Evolutionary conservation across 2,113 vertebrate species (phyloP), one percentile per base, ranked within the genome.

Genomic region (Hoplias malabaricus): DNA sequence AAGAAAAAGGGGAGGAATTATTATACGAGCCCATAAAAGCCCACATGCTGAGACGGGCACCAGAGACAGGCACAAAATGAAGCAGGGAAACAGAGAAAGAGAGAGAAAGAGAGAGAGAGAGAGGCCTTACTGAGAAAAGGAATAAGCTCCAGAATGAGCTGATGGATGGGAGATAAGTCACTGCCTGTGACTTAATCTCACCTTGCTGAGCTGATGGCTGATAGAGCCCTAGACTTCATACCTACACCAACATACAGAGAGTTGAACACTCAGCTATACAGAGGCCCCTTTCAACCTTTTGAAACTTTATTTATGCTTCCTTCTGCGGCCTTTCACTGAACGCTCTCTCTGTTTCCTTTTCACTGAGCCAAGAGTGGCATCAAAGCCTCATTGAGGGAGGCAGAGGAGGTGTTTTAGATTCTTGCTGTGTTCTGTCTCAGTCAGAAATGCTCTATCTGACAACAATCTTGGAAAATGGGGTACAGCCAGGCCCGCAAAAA

Each of bases 331-430:
- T 29, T 34, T 36, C 9, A 16, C 59, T 63, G 59, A 63, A 36
- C 36, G 31, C 33, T 34, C n/a, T 19, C 59, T 68, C 21, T 36
- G 69, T 63, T 75, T 73, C n/a, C 33, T 16, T 53, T 69, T 80
- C 54, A 66, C 54, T 43, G 54, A 69, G 68, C 7, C 23, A 50
- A 53, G 11, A 42, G 42, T 14, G 25, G 66, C 36, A 42, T 70
- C 27, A 53, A n/a, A 56, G 23, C 40, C 68, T 72, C 76, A 78
- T 78, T 78, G 71, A 77, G 76, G 27, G 70, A 69, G 65, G 79
- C 85, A 65, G 81, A 80, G 79, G 80, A 56, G 43, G 23, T 46
- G 50, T 81, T 86, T 80, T 34, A 86, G 85, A 87, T 86, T 73
- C 84, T 81, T 68, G 71, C 77, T 63, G 53, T 59, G 73, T 40